phyloP scores from a whole-genome alignment of 2,888 invertebrate genomes.

The Drosophila colorata region DNA sequence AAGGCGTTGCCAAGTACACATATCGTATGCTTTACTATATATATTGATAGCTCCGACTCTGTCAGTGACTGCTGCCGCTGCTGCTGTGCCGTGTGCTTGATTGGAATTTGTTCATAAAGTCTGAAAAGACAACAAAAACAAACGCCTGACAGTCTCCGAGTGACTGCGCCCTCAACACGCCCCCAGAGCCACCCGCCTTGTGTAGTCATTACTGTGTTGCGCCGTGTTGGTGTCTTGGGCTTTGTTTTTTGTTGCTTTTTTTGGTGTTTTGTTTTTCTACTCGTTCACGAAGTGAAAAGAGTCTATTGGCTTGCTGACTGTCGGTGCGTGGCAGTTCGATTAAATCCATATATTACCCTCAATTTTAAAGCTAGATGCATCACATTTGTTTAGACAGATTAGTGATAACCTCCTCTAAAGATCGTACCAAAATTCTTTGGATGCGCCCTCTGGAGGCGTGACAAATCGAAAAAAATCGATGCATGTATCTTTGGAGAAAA shows the following conservation, averaged over 20 bases:
- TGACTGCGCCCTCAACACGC: conserved; percentile 53
- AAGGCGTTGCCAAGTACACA: conserved; percentile 45
- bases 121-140: conserved; percentile 4
- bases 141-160: conserved; percentile 47
- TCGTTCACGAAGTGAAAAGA: too few species aligned
- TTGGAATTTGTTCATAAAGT: conserved; percentile 68
- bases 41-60: conserved; percentile 39
- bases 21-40: conserved; percentile 14
- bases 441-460: too few species aligned
- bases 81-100: conserved; percentile 40
- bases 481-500: too few species aligned
- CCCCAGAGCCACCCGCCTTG: conserved; percentile 49
- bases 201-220: conserved; percentile 31
- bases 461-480: too few species aligned
- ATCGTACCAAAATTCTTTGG: too few species aligned
- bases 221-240: conserved; percentile 26
- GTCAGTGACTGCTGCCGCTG: conserved; percentile 19
- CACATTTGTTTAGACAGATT: too few species aligned
- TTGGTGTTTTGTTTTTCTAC: neutral
- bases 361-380: too few species aligned
- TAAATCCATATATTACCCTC: too few species aligned
- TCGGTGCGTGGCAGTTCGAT: too few species aligned
- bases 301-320: too few species aligned
- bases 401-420: too few species aligned
- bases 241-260: conserved; percentile 8